A percentile compares a stretch with the other conserved stretches of the same genome.
Conservation (phyloP, 2,888 invertebrate species). For the Erebia aethiops region DNA sequence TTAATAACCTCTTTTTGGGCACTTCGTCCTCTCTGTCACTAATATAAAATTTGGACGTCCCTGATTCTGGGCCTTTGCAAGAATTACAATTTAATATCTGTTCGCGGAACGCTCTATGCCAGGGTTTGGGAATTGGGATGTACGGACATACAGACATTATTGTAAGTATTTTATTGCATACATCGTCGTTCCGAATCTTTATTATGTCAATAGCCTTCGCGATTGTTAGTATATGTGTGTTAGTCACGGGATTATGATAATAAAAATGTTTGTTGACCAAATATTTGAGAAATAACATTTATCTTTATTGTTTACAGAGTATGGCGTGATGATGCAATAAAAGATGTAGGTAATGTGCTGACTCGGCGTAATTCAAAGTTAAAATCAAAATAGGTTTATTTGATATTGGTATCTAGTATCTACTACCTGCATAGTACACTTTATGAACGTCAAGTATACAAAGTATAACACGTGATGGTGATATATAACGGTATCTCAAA, state of each 20-base stretch:
- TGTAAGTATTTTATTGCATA: slow-evolving; percentile 11
- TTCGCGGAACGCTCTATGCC: slow-evolving; percentile 23
- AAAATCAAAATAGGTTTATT: too few species aligned
- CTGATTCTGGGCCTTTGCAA: slow-evolving; percentile 13
- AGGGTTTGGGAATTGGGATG: too few species aligned
- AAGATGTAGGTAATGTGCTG: too few species aligned
- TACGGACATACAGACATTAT: background rate
- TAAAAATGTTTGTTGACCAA: slow-evolving; percentile 4
- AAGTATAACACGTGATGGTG: too few species aligned
- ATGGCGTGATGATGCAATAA: too few species aligned
- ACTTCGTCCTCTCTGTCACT: background rate
- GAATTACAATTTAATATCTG: slow-evolving; percentile 27
- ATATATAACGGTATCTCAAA: too few species aligned
- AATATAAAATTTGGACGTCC: background rate
- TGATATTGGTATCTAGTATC: too few species aligned
- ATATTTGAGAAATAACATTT: background rate
- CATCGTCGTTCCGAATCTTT: slow-evolving; percentile 10
- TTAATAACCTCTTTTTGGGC: background rate
- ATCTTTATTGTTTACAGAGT: slow-evolving; percentile 4
- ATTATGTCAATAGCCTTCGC: slow-evolving; percentile 12
- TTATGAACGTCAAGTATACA: too few species aligned
- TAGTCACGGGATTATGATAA: slow-evolving; percentile 10
- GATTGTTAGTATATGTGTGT: background rate
- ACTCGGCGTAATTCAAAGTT: background rate
- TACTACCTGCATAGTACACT: too few species aligned